Evolutionary conservation across 2,113 vertebrate genomes (phyloP).

Genomic region (Cephalopterus ornatus): DNA sequence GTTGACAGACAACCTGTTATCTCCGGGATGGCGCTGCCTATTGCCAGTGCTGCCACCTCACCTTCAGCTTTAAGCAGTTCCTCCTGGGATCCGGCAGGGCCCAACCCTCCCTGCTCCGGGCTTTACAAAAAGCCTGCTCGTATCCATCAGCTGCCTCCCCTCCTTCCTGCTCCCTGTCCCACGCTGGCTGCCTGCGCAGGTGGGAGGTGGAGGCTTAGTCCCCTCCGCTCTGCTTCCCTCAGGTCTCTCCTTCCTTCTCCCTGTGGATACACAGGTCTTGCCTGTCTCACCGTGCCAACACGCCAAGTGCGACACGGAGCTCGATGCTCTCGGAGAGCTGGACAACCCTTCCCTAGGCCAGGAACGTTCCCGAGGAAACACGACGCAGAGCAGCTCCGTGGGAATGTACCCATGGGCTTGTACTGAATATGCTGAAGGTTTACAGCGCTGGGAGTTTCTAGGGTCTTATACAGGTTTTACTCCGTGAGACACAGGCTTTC

Average conservation of each 20-base stretch:
- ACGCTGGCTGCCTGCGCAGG: background rate
- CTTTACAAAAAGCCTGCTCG: background rate
- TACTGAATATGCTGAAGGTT: background rate
- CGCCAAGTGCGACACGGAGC: background rate
- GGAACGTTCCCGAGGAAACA: background rate
- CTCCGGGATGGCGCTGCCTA: conserved; percentile 46
- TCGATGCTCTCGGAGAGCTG: background rate
- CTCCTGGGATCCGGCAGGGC: background rate
- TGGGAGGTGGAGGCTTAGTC: background rate
- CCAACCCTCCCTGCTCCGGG: background rate
- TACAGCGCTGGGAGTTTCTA: background rate
- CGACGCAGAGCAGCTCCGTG: background rate
- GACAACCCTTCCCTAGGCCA: background rate
- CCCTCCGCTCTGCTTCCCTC: background rate
- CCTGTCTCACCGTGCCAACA: background rate
- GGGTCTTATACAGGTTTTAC: background rate
- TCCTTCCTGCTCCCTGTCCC: background rate
- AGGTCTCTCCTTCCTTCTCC: background rate
- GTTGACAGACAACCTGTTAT: conserved; percentile 75
- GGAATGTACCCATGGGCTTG: background rate
- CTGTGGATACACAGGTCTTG: background rate
- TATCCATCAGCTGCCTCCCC: background rate
- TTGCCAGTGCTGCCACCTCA: conserved; percentile 24
- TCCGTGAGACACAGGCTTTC: background rate
- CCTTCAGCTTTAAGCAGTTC: conserved; percentile 10